A percentile compares a stretch with the other conserved stretches of the same genome.
Conservation (phyloP, 1,140 invertebrate species). For the Rhopalosiphum padi region DNA sequence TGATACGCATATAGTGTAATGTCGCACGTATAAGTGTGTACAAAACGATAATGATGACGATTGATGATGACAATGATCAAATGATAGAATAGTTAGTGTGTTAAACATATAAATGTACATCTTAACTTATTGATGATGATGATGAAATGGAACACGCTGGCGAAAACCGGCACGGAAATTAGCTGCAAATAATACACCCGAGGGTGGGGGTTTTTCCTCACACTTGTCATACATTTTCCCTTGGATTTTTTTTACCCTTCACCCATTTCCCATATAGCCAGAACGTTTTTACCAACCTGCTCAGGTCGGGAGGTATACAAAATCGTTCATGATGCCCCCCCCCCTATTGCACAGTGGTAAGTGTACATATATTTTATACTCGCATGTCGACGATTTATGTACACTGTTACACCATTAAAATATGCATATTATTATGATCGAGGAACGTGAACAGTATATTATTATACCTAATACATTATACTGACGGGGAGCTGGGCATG, state of each 20-base stretch:
- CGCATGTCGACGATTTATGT: background rate
- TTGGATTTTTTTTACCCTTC: background rate
- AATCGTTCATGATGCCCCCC: background rate
- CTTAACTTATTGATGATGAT: background rate
- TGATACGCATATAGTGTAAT: background rate
- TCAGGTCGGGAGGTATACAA: background rate
- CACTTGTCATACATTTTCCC: background rate
- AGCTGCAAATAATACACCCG: background rate
- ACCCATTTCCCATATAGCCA: background rate
- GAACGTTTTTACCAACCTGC: background rate
- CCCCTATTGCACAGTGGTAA: no score
- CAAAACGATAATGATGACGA: background rate
- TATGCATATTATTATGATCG: background rate
- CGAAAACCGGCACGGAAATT: background rate
- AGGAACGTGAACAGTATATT: background rate
- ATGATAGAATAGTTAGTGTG: background rate
- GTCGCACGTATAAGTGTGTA: background rate
- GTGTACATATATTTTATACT: background rate
- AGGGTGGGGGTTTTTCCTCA: background rate
- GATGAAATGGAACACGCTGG: background rate
- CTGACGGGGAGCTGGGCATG: background rate
- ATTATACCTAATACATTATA: background rate
- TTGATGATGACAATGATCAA: background rate
- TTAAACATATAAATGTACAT: background rate
- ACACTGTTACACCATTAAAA: background rate